phyloP scores from a whole-genome alignment of 37 sponge, comb jelly and placozoan genomes.

The Crambe crambe region DNA sequence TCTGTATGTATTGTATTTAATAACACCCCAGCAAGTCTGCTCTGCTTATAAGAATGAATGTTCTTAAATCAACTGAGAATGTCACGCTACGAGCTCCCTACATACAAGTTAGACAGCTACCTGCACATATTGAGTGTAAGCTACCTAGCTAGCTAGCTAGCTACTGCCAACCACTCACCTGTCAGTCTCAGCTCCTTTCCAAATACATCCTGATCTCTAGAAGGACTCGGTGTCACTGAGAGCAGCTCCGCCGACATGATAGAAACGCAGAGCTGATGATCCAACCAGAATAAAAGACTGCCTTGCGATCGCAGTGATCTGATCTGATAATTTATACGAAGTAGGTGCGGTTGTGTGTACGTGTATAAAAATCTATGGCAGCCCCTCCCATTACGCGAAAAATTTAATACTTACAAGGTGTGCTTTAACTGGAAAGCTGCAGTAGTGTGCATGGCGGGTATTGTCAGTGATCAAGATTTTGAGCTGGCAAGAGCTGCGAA shows the following conservation, averaged over 20 bases:
- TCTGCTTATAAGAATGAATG: too few species aligned
- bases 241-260: not conserved
- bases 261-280: not conserved
- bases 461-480: constrained; percentile 16
- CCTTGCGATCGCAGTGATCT: too few species aligned
- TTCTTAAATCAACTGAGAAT: not conserved
- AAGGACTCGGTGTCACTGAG: constrained; percentile 12
- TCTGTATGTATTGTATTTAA: constrained; percentile 40
- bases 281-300: not conserved
- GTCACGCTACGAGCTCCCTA: not conserved
- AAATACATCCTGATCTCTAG: constrained; percentile 63
- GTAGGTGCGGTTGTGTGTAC: not conserved
- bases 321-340: too few species aligned
- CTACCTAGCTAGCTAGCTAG: not conserved
- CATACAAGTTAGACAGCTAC: not conserved
- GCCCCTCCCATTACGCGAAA: not conserved
- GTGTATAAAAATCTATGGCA: not conserved
- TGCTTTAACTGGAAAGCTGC: not conserved
- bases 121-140: too few species aligned
- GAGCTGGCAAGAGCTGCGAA: constrained; percentile 67
- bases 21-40: too few species aligned
- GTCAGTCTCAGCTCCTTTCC: constrained; percentile 59
- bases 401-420: not conserved
- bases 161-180: constrained; percentile 19
- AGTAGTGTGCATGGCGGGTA: not conserved